A percentile compares a stretch with the other conserved stretches of the same genome.
Conservation (phyloP, 2,888 invertebrate genomes). For the Tholera decimalis region DNA sequence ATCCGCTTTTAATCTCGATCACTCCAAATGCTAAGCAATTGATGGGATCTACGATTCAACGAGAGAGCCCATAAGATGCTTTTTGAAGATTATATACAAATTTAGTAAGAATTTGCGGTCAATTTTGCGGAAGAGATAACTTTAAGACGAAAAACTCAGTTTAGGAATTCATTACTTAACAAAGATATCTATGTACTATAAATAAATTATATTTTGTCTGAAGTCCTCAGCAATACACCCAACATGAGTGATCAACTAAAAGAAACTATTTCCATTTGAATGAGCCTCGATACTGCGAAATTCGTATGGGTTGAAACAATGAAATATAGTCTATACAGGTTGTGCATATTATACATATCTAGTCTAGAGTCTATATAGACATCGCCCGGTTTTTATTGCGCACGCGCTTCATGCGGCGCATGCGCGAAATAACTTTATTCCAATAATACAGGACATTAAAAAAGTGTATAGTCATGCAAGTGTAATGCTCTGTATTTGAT, state of each 20-base stretch:
- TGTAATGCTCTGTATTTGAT: too few species aligned
- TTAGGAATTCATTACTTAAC: not conserved
- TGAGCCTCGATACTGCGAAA: slow-evolving; percentile 2
- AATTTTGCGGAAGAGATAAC: not conserved
- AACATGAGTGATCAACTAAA: slow-evolving; percentile 2
- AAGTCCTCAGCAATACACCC: not conserved
- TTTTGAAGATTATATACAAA: too few species aligned
- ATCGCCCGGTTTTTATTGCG: slow-evolving; percentile 60
- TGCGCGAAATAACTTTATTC: slow-evolving; percentile 13
- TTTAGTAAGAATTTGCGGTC: not conserved
- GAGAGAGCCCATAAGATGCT: too few species aligned
- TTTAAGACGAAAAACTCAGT: not conserved
- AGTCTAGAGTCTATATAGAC: too few species aligned
- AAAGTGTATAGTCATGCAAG: too few species aligned
- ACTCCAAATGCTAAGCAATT: too few species aligned
- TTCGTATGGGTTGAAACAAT: slow-evolving; percentile 34
- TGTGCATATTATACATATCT: too few species aligned
- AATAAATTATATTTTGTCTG: too few species aligned
- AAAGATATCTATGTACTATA: too few species aligned
- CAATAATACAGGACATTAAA: too few species aligned
- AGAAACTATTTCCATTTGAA: slow-evolving; percentile 17
- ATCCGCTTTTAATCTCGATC: too few species aligned
- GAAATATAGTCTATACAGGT: slow-evolving; percentile 32
- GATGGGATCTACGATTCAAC: too few species aligned
- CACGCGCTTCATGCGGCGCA: slow-evolving; percentile 17